Percentiles rank a stretch among this genome's conserved stretches.
These are phyloP conservation scores for Crossaster papposus DNA, from an alignment of 53 echinoderm and acorn worm species.

Conservation along the genomic window DNA sequence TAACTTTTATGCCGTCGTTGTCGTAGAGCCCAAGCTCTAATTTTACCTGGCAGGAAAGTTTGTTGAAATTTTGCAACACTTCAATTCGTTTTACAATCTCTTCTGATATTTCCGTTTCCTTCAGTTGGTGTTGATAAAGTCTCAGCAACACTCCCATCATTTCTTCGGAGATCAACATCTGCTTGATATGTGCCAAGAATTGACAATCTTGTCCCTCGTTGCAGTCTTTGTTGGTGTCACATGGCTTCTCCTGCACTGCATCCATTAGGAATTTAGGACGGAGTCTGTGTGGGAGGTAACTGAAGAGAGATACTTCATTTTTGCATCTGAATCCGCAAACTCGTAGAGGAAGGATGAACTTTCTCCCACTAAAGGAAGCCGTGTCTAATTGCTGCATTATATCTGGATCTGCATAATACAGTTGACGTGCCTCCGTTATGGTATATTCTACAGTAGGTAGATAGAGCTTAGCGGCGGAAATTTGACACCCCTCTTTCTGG, in stretches of 20 bases:
- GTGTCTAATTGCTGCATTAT: conserved; percentile 4
- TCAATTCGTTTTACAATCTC: background rate
- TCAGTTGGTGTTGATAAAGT: conserved; percentile 30
- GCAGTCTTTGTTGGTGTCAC: conserved; percentile 34
- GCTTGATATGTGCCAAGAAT: conserved; percentile 22
- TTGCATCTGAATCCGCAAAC: conserved; percentile 1
- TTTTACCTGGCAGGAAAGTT: conserved; percentile 16
- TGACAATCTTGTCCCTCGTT: background rate
- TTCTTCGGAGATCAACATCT: conserved; percentile 39
- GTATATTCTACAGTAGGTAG: conserved; percentile 18
- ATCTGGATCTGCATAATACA: conserved; percentile 44
- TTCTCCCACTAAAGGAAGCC: background rate
- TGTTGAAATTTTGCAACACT: conserved; percentile 17
- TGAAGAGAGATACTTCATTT: conserved; percentile 21
- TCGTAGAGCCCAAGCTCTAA: conserved; percentile 38
- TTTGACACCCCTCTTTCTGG: conserved; percentile 12
- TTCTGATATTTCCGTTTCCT: background rate
- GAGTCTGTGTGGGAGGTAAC: conserved; percentile 9
- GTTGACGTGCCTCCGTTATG: conserved; percentile 33
- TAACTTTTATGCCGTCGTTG: background rate
- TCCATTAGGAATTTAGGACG: conserved; percentile 44
- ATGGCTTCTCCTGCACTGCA: conserved; percentile 34
- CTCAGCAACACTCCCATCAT: conserved; percentile 44
- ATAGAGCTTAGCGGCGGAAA: conserved; percentile 39
- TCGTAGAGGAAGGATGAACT: conserved; percentile 44